Evolutionary conservation across 2,797 vertebrate species (phyloP).

Genomic region (Galaxias olidus): DNA sequence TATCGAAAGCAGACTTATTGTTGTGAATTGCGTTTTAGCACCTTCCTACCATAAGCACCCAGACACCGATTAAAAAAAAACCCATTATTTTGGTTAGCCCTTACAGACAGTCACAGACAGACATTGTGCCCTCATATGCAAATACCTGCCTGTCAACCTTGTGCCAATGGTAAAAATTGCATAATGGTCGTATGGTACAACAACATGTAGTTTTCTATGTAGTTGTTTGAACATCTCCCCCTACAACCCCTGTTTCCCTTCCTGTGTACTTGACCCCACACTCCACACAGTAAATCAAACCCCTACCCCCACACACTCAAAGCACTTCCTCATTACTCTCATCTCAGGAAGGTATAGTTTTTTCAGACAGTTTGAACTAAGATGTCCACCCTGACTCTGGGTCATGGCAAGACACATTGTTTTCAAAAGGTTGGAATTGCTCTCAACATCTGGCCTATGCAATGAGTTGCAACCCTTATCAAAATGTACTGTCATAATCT

Average conservation of each 20-base stretch:
- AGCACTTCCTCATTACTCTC: no score
- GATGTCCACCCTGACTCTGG: constrained; percentile 10
- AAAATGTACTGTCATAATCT: no score
- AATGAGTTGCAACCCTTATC: no score
- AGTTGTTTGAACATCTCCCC: not conserved
- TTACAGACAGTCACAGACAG: not conserved
- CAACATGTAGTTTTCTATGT: not conserved
- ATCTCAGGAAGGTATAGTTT: no score
- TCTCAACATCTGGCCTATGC: not conserved
- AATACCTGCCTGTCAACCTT: not conserved
- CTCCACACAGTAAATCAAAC: no score
- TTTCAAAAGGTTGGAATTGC: not conserved
- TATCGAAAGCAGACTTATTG: not conserved
- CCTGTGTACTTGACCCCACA: no score
- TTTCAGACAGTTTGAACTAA: no score
- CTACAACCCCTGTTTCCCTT: not conserved
- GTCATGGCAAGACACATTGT: constrained; percentile 20
- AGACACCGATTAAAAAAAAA: no score
- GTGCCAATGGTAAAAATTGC: not conserved
- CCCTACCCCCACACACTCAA: no score
- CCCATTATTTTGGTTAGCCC: not conserved
- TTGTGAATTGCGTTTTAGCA: constrained; percentile 48
- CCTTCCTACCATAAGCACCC: constrained; percentile 54
- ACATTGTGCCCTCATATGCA: not conserved
- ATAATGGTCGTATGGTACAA: not conserved